Evolutionary conservation across 2,113 vertebrate genomes (phyloP), one percentile per base, ranked within the genome.

Genomic region (Salminus brasiliensis): DNA sequence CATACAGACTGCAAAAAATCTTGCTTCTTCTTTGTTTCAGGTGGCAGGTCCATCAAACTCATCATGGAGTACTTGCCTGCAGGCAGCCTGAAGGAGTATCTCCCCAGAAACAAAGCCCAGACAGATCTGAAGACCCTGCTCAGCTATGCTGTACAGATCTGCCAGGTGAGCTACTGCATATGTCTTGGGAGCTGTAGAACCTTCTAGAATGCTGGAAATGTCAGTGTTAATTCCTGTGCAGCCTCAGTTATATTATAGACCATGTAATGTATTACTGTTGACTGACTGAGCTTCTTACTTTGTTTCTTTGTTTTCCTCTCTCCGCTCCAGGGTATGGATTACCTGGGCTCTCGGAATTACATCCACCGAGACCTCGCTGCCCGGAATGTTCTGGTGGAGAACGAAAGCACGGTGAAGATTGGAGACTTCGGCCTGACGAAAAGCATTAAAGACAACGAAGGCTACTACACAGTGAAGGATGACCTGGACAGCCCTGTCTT

Each of bases 61-160:
- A 98, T 99, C 80, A 99, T 99, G 98, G 97, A 99, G 89, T 99
- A 95, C 79, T 94, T 99, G 55, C 97, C 98, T 67, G 95, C 95
- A 7, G 97, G 97, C 78, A 98, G 97, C 87, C 90, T 99, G 34
- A 98, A 99, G 91, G 97, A 99, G 0, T 99, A 98, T 80, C 94
- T 99, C 0, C 97, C 96, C 8, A 91, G 94, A 77, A 94, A 96
- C 87, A 96, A 95, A 85, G 92, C 85, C 82, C 95, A 95, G 87
- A 97, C 95, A 59, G 92, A 81, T 47, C 93, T 96, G 67, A 94
- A 93, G 62, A 95, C 94, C 0, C 94, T 98, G 81, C 91, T 99
- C 41, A 94, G 86, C 87, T 99, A 98, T 0, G 95, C 95, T 0
- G 86, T 95, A 27, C 98, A 99, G 91, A 99, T 99, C 83, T 97